Conservation (phyloP, 1,140 invertebrate genomes). For the Calliopsis andreniformis region DNA sequence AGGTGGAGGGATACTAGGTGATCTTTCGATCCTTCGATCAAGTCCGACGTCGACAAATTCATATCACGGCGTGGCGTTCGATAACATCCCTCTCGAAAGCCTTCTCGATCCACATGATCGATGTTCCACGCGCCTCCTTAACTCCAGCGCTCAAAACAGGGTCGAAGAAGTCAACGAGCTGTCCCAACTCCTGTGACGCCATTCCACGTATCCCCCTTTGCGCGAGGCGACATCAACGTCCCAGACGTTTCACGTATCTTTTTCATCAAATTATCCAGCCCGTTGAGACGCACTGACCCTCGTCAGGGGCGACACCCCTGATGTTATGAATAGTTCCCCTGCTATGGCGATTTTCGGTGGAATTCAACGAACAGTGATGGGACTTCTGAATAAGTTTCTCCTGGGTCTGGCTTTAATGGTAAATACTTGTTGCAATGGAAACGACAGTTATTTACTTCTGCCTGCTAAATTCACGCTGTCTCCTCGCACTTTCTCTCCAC, state of each 20-base stretch:
- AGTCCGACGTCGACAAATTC: slow-evolving; percentile 26
- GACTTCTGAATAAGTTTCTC: too few relatives aligned
- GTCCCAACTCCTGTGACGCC: too few relatives aligned
- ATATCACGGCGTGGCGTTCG: background rate
- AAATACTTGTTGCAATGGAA: background rate
- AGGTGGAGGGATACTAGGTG: too few relatives aligned
- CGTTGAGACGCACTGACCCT: background rate
- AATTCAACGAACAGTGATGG: background rate
- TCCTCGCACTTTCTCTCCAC: too few relatives aligned
- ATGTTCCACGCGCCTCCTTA: slow-evolving; percentile 33
- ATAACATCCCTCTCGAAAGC: background rate
- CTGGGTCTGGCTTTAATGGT: background rate
- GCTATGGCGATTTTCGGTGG: background rate
- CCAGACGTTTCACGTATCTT: background rate
- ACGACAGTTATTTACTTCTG: too few relatives aligned
- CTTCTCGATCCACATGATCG: slow-evolving; percentile 26
- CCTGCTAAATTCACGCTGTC: too few relatives aligned
- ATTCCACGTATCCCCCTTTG: background rate
- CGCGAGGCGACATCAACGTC: background rate
- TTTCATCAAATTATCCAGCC: background rate
- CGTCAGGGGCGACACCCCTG: background rate
- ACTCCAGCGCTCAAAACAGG: too few relatives aligned
- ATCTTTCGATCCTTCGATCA: background rate
- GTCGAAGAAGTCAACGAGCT: background rate
- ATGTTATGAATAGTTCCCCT: background rate